Conservation (phyloP, 2,113 vertebrate genomes). For the Atrichornis clamosus region DNA sequence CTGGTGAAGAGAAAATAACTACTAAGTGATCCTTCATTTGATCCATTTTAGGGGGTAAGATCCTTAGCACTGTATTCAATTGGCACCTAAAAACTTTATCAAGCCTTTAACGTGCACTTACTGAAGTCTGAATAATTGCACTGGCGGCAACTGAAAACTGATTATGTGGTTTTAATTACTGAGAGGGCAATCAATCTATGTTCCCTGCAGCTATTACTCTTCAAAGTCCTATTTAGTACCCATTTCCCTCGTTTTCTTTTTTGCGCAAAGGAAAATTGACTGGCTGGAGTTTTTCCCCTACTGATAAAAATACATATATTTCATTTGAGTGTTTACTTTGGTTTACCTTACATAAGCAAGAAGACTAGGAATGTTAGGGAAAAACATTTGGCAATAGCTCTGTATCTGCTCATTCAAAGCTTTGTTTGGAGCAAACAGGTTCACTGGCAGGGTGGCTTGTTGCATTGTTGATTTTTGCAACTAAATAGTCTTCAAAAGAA, state of each 20-base stretch:
- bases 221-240: not conserved
- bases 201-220: not conserved
- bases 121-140: slow-evolving; percentile 35
- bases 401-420: not conserved
- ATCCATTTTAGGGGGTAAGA: not conserved
- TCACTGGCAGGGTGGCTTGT: not conserved
- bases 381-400: not conserved
- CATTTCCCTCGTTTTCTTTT: not conserved
- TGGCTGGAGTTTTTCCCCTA: not conserved
- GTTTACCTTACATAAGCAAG: not conserved
- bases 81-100: slow-evolving; percentile 36
- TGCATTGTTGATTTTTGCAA: not conserved
- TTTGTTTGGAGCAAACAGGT: not conserved
- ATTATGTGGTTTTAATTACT: slow-evolving; percentile 51
- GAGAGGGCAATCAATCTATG: slow-evolving; percentile 4
- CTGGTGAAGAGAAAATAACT: not conserved
- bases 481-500: not conserved
- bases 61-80: not conserved
- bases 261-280: not conserved
- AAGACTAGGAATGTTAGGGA: too few relatives aligned
- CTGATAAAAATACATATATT: not conserved
- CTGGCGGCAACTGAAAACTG: slow-evolving; percentile 23
- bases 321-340: not conserved
- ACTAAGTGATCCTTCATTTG: not conserved
- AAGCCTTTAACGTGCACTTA: slow-evolving; percentile 11